phyloP scores from a whole-genome alignment of 2,888 invertebrate genomes.

The Pollenia angustigena region DNA sequence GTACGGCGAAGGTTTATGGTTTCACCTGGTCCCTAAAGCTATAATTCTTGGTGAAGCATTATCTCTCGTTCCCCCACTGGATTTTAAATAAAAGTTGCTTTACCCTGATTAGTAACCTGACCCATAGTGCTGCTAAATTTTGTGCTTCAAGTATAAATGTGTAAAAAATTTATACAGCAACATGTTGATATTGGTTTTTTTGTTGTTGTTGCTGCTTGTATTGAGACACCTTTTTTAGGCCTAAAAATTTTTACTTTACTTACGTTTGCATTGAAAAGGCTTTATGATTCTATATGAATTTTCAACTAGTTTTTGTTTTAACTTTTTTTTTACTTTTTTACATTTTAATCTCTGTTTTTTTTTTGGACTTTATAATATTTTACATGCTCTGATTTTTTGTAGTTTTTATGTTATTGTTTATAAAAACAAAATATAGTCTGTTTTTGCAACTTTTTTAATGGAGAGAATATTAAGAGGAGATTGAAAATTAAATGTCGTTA shows the following conservation, averaged over 20 bases:
- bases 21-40: too few relatives aligned
- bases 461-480: conserved; percentile 67
- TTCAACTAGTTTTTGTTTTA: conserved; percentile 31
- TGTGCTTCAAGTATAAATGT: conserved; percentile 8
- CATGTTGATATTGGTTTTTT: conserved; percentile 37
- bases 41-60: too few relatives aligned
- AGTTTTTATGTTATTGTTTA: conserved; percentile 9
- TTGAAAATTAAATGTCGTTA: conserved; percentile 61
- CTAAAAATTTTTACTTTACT: conserved; percentile 58
- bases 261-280: conserved; percentile 55
- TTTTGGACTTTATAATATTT: conserved; percentile 24
- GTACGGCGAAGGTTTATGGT: too few relatives aligned
- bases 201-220: conserved; percentile 4
- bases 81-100: too few relatives aligned
- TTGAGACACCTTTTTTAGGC: conserved; percentile 72
- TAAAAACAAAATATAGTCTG: conserved; percentile 10
- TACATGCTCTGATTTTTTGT: conserved; percentile 64
- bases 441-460: conserved; percentile 25
- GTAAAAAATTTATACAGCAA: conserved; percentile 19
- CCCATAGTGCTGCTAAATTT: conserved; percentile 30
- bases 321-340: background rate
- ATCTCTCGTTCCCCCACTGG: background rate
- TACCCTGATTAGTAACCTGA: background rate
- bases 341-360: conserved; percentile 53
- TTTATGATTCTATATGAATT: conserved; percentile 67